Conservation (phyloP, 2,113 vertebrate species). For the Elachura formosa region DNA sequence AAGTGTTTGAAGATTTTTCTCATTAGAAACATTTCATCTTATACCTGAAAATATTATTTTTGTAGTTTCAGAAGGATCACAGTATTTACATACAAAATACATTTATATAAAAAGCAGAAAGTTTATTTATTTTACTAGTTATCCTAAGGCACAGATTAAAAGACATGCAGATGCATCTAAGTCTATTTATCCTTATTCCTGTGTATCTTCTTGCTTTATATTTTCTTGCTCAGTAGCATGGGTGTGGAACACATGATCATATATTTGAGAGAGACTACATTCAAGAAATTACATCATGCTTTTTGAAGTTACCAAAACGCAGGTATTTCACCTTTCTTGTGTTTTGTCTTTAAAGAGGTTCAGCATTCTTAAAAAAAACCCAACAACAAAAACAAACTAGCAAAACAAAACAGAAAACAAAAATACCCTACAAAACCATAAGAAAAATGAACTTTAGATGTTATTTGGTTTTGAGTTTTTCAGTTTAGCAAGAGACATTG, state of each 20-base stretch:
- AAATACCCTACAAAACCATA: neutral
- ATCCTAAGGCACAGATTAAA: neutral
- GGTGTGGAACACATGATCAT: neutral
- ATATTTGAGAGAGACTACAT: neutral
- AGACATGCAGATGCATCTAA: neutral
- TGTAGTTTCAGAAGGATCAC: neutral
- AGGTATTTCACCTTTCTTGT: neutral
- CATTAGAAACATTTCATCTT: neutral
- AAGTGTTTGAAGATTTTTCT: neutral
- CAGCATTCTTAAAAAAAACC: neutral
- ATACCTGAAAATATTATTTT: neutral
- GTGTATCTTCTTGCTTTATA: neutral
- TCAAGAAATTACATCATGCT: neutral
- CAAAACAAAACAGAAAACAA: neutral
- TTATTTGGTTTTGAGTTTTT: neutral
- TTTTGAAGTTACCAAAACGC: neutral
- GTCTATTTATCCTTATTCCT: neutral
- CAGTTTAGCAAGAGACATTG: neutral
- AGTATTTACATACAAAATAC: neutral
- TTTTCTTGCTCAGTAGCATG: neutral
- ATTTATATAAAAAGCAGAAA: neutral
- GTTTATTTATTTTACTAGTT: neutral
- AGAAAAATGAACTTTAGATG: neutral
- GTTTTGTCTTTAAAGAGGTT: neutral
- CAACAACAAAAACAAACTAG: too few relatives aligned